Percentiles rank a stretch among this genome's conserved stretches.
phyloP scores from a whole-genome alignment of 2,113 vertebrate genomes.

The Oostethus manadensis region DNA sequence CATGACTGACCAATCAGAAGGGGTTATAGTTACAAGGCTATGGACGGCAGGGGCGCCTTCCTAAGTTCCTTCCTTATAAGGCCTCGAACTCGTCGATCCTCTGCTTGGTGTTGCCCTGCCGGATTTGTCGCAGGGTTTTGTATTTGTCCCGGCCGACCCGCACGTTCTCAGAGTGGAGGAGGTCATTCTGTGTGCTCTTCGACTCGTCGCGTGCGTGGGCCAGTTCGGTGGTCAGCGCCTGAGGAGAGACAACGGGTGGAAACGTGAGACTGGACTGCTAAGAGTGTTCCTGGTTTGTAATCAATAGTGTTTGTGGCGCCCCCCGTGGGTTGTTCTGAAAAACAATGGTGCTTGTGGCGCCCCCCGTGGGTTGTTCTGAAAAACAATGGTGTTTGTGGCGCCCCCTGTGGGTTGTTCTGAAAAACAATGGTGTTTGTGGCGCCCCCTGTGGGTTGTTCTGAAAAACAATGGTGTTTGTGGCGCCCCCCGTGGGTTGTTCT shows the following conservation, averaged over 20 bases:
- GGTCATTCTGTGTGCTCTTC: constrained; percentile 88
- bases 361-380: too few relatives aligned
- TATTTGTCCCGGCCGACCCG: constrained; percentile 90
- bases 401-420: too few relatives aligned
- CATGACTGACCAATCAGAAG: constrained; percentile 63
- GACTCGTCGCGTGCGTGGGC: constrained; percentile 84
- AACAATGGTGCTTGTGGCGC: too few relatives aligned
- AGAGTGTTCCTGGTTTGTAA: neutral
- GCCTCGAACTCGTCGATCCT: constrained; percentile 95
- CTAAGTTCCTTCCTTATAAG: constrained; percentile 71
- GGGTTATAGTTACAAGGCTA: constrained; percentile 4
- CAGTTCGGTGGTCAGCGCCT: constrained; percentile 87
- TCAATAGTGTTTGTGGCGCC: too few relatives aligned
- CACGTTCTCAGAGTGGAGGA: constrained; percentile 88
- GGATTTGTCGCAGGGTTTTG: constrained; percentile 93
- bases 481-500: too few relatives aligned
- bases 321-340: too few relatives aligned
- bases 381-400: too few relatives aligned
- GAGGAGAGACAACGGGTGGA: constrained; percentile 1
- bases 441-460: too few relatives aligned
- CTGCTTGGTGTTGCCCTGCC: constrained; percentile 97
- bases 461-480: too few relatives aligned
- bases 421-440: too few relatives aligned
- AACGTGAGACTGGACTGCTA: neutral
- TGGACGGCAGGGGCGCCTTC: neutral